Percentiles rank a stretch among this genome's conserved stretches.
Evolutionary conservation across 1,140 invertebrate genomes (phyloP).

Genomic region (Drosophila navojoa): DNA sequence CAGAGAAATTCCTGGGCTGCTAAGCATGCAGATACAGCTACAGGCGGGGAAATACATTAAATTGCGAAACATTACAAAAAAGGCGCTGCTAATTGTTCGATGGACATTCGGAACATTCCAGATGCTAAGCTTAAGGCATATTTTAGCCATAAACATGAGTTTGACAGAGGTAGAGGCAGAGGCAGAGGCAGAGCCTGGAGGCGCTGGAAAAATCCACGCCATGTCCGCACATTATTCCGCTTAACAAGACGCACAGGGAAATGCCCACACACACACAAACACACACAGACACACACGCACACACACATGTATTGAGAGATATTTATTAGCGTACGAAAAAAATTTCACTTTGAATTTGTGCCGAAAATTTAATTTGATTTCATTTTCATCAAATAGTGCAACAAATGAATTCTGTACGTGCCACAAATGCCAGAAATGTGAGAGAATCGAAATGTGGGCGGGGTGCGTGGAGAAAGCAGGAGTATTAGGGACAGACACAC

Average conservation of each 20-base stretch:
- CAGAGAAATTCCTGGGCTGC: too few species aligned
- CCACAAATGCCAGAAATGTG: slow-evolving; percentile 69
- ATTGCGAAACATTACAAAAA: not conserved
- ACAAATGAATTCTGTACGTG: slow-evolving; percentile 80
- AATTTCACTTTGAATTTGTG: slow-evolving; percentile 74
- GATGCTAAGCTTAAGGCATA: not conserved
- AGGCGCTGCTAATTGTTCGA: slow-evolving; percentile 2
- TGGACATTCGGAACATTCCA: slow-evolving; percentile 1
- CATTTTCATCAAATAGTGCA: slow-evolving; percentile 80
- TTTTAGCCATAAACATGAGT: not conserved
- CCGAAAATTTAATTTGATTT: slow-evolving; percentile 82
- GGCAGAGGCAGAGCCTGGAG: not conserved
- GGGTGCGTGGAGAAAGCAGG: too few species aligned
- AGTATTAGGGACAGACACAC: too few species aligned
- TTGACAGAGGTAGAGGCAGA: not conserved
- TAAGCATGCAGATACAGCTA: too few species aligned
- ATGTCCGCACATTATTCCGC: slow-evolving; percentile 11
- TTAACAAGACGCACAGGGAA: slow-evolving; percentile 12
- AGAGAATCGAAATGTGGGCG: not conserved
- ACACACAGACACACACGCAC: slow-evolving; percentile 5
- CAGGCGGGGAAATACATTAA: too few species aligned
- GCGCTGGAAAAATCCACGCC: not conserved
- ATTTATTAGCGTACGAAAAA: slow-evolving; percentile 39
- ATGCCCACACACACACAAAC: slow-evolving; percentile 13
- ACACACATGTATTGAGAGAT: not conserved